Evolutionary conservation across 2,113 vertebrate species (phyloP).

Genomic region (Cynocephalus volans): DNA sequence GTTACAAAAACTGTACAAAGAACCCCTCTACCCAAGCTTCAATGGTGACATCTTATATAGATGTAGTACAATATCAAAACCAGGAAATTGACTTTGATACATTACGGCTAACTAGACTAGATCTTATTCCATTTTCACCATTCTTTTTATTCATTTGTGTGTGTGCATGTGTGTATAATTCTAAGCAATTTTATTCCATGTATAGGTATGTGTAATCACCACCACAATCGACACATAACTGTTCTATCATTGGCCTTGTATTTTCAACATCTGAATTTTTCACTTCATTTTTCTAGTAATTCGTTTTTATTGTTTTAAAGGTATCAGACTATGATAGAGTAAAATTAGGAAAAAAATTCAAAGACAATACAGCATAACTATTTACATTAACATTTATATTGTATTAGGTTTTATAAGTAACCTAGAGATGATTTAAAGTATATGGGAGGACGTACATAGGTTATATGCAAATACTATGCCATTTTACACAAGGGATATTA

Average conservation of each 20-base stretch:
- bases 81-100: background rate
- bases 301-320: background rate
- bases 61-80: background rate
- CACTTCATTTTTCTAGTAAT: background rate
- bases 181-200: background rate
- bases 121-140: background rate
- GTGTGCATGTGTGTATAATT: background rate
- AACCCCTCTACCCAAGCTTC: background rate
- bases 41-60: background rate
- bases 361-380: too few species aligned
- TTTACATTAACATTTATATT: too few species aligned
- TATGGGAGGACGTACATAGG: too few species aligned
- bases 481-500: too few species aligned
- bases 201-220: background rate
- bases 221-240: background rate
- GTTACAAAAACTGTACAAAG: slow-evolving; percentile 22
- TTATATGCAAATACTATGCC: too few species aligned
- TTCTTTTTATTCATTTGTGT: background rate
- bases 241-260: background rate
- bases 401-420: too few species aligned
- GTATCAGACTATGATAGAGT: background rate
- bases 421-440: too few species aligned
- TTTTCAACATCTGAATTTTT: slow-evolving; percentile 23
- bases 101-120: background rate
- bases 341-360: background rate